A percentile compares a stretch with the other conserved stretches of the same genome.
Evolutionary conservation across 2,888 invertebrate species (phyloP).

Genomic region (Cacoxenus indagator): DNA sequence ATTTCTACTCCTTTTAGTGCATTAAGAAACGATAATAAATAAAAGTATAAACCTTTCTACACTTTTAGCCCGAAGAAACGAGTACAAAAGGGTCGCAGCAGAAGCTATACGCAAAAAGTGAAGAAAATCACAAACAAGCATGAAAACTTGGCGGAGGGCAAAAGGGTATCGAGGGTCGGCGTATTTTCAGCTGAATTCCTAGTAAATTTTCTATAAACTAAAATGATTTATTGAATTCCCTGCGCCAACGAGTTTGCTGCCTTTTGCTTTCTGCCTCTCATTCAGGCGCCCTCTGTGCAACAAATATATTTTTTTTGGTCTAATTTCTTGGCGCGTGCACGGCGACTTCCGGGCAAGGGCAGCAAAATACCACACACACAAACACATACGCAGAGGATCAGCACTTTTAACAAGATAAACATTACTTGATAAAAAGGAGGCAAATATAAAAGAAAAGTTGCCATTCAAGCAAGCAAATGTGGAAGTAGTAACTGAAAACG

Average conservation of each 20-base stretch:
- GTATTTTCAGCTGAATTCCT: background rate
- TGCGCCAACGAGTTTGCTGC: conserved; percentile 23
- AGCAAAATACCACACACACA: conserved; percentile 7
- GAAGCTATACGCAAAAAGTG: background rate
- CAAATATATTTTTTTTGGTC: background rate
- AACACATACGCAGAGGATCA: conserved; percentile 14
- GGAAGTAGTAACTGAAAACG: conserved; percentile 11
- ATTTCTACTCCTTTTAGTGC: conserved; percentile 3
- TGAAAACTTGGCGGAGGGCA: background rate
- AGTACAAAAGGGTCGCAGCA: conserved; percentile 9
- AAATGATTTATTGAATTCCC: conserved; percentile 28
- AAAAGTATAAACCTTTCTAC: background rate
- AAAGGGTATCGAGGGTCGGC: background rate
- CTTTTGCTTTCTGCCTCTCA: background rate
- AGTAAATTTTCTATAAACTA: conserved; percentile 26
- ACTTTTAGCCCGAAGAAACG: background rate
- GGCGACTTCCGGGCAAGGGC: conserved; percentile 24
- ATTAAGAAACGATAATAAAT: conserved; percentile 22
- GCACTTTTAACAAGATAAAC: conserved; percentile 39
- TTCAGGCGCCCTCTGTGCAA: background rate
- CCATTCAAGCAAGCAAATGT: background rate
- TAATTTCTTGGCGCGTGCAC: conserved; percentile 16
- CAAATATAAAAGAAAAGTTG: background rate
- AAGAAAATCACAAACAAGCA: background rate
- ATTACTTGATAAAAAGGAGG: conserved; percentile 29